Base-by-base conservation (phyloP, 1,140 invertebrate genomes). In the Listronotus bonariensis region DNA sequence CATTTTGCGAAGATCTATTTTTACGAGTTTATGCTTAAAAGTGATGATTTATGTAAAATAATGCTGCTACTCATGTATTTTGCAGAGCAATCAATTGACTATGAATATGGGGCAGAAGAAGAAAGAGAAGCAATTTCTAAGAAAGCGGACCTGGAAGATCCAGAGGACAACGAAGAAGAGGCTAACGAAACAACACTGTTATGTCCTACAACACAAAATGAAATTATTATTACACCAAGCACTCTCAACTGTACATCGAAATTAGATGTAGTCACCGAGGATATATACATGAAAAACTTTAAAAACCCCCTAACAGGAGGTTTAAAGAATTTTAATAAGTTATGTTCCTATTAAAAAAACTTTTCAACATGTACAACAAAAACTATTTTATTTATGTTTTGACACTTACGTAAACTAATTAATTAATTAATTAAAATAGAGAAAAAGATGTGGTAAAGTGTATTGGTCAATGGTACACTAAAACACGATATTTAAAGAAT, bases 171-270 rank as follows among this genome's bases (percentile, higher is more conserved):
- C 14, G 55, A 63, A 20, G 68, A 69, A 20, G 57, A 62, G 46
- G 31, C 49, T 17, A 62, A 66, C 36, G 69, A 69, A 59, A 71
- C 62, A 42, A 56, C 63, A 5, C 51, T 66, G 15, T 48, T 71
- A 26, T 69, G 67, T 55, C 60, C 64, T 34, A 18, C 68, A 17
- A 54, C 40, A 12, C 63, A 68, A 45, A 62, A 56, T 18, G 70
- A 72, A 69, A 72, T 72, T 26, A 59, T 72, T 10, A 72, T 72
- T 51, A 65, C 70, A 40, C 70, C 70, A 54, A 69, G 55, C 20
- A 71, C 67, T 11, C 53, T 71, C 26, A 68, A 67, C 34, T 65
- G 41, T 59, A 54, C 62, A 45, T 55, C 52, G 42, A 68, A 52
- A 41, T 0, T 60, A 58, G 67, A 68, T 26, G 46, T 57, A 41